Conservation (phyloP, 2,888 invertebrate genomes). For the Cheiracanthium punctorium region DNA sequence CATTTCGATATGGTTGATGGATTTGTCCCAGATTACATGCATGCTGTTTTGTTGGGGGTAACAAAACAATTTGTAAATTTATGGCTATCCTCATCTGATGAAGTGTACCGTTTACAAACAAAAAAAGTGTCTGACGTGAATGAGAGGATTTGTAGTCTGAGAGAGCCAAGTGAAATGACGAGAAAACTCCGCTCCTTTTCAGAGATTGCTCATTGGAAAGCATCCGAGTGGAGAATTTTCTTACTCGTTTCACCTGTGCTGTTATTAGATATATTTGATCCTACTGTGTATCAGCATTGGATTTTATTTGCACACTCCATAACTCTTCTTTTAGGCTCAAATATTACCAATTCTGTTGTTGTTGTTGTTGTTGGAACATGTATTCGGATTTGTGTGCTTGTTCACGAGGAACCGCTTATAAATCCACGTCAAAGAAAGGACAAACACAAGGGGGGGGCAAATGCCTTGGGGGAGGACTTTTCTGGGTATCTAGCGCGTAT, state of each 20-base stretch:
- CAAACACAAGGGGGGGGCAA: too few species aligned
- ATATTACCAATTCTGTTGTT: not conserved
- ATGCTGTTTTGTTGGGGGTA: slow-evolving; percentile 72
- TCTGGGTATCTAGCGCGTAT: too few species aligned
- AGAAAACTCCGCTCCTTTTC: not conserved
- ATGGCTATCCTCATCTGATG: slow-evolving; percentile 64
- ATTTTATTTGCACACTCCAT: not conserved
- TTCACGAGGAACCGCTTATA: too few species aligned
- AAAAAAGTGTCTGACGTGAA: not conserved
- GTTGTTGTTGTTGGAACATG: too few species aligned
- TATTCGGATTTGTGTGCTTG: too few species aligned
- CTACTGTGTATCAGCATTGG: not conserved
- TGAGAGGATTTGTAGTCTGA: slow-evolving; percentile 1
- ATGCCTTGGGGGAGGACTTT: too few species aligned
- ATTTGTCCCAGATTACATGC: slow-evolving; percentile 72
- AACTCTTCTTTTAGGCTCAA: not conserved
- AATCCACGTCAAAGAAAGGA: too few species aligned
- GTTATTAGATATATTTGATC: not conserved
- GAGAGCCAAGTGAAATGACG: slow-evolving; percentile 12
- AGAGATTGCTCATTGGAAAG: not conserved
- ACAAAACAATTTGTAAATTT: slow-evolving; percentile 60
- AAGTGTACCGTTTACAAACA: not conserved
- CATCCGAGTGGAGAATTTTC: not conserved
- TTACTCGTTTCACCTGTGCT: not conserved
- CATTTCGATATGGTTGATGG: slow-evolving; percentile 71